Evolutionary conservation across 2,797 vertebrate genomes (phyloP).

Genomic region (Hozukius guyotensis): DNA sequence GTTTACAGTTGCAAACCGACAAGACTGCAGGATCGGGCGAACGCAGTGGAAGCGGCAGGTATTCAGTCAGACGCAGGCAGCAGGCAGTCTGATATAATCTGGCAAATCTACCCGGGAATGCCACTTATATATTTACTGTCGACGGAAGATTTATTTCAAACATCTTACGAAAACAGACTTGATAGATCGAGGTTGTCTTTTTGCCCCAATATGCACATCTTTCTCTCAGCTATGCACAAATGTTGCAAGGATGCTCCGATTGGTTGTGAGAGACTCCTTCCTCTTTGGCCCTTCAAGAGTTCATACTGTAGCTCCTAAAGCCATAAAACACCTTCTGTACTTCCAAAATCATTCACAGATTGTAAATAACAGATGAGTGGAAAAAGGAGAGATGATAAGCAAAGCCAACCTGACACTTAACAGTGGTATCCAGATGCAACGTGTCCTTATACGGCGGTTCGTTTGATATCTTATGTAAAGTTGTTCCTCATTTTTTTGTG

Average conservation of each 20-base stretch:
- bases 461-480: too few species aligned
- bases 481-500: too few species aligned
- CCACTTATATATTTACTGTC: background rate
- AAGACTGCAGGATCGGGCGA: background rate
- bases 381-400: background rate
- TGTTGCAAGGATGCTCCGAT: background rate
- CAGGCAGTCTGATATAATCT: slow-evolving; percentile 10
- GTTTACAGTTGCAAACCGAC: background rate
- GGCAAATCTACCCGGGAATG: background rate
- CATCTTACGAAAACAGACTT: background rate
- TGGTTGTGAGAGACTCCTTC: background rate
- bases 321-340: background rate
- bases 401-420: slow-evolving; percentile 2
- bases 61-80: background rate
- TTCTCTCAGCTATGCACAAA: background rate
- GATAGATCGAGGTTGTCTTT: background rate
- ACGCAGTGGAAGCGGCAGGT: background rate
- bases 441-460: too few species aligned
- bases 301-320: background rate
- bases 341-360: slow-evolving; percentile 15
- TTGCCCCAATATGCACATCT: background rate
- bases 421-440: slow-evolving; percentile 10
- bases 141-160: slow-evolving; percentile 10
- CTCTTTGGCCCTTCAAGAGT: background rate
- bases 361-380: slow-evolving; percentile 25